phyloP scores from a whole-genome alignment of 2,113 vertebrate genomes.

The Hydrolagus affinis region DNA sequence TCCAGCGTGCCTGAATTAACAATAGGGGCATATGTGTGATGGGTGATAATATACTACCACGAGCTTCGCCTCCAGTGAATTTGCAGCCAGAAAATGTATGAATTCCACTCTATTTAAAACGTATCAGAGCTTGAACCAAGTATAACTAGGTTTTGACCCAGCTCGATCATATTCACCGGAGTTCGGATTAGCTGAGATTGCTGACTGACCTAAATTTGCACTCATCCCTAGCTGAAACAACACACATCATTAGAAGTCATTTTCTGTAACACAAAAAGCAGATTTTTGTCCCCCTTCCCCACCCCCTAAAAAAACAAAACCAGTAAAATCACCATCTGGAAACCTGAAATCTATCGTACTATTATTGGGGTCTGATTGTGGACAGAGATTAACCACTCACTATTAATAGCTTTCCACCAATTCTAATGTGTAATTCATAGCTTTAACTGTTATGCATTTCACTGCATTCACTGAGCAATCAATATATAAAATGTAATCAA shows the following conservation, averaged over 20 bases:
- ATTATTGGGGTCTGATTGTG: neutral
- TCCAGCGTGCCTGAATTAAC: too few species aligned
- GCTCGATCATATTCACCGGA: neutral
- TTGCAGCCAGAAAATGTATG: neutral
- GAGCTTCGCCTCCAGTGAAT: too few species aligned
- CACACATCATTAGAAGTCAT: constrained; percentile 16
- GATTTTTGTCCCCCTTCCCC: neutral
- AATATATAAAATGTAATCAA: neutral
- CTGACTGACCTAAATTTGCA: constrained; percentile 30
- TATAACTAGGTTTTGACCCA: neutral
- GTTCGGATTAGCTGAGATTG: constrained; percentile 25
- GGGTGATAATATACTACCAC: too few species aligned
- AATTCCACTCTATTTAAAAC: neutral
- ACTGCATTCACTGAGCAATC: neutral
- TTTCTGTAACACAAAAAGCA: constrained; percentile 17
- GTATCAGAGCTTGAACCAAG: neutral
- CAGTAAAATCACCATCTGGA: constrained; percentile 24
- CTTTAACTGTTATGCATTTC: neutral
- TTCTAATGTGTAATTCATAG: neutral
- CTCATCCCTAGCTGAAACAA: constrained; percentile 17
- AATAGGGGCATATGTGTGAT: too few species aligned
- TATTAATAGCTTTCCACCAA: neutral
- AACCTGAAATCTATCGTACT: neutral
- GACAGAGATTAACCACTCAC: neutral
- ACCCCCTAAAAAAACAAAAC: neutral